Evolutionary conservation across 2,797 vertebrate species (phyloP), one percentile per base, ranked within the genome.

Genomic region (Ceryle rudis): DNA sequence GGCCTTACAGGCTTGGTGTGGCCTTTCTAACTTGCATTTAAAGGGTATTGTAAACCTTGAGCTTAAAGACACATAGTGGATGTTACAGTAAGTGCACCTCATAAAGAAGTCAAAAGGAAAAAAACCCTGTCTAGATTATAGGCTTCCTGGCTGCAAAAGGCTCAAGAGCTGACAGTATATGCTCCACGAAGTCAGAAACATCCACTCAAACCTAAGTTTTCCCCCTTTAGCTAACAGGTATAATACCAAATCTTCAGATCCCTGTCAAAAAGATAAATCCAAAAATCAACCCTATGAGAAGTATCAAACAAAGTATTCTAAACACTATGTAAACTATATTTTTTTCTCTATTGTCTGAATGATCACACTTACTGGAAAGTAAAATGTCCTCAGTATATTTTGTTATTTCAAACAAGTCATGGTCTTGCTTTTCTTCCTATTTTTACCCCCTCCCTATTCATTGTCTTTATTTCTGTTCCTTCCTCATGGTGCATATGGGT

Each of bases 111-210:
- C 86, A 95, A 61, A 75, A 58, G 52, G 22, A 52, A 49, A 85
- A n/a, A 28, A 52, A 5, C 33, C 61, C 37, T 86, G 93, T 73
- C 86, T 47, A 92, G 77, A 94, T 95, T 93, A 95, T 67, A 92
- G 57, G 60, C 51, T 96, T 96, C 88, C 85, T 93, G 91, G 49
- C 69, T 97, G 55, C 39, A 94, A 77, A 97, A 97, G 39, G 22
- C 33, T 89, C 73, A 95, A 77, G 23, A 84, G 85, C 79, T 94
- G 57, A 86, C n/a, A 71, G n/a, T 28, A 26, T 54, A 85, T 82
- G 67, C 82, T 93, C 37, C 37, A 69, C 35, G 78, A 93, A 94
- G 71, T 74, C 83, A 97, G 61, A 96, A 95, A 91, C 21, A 87
- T 79, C 35, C 85, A 37, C 57, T 51, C 4, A 8, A 93, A 95